A percentile compares a stretch with the other conserved stretches of the same genome.
Evolutionary conservation across 2,888 invertebrate genomes (phyloP).

Genomic region (Caradrina clavipalpis): DNA sequence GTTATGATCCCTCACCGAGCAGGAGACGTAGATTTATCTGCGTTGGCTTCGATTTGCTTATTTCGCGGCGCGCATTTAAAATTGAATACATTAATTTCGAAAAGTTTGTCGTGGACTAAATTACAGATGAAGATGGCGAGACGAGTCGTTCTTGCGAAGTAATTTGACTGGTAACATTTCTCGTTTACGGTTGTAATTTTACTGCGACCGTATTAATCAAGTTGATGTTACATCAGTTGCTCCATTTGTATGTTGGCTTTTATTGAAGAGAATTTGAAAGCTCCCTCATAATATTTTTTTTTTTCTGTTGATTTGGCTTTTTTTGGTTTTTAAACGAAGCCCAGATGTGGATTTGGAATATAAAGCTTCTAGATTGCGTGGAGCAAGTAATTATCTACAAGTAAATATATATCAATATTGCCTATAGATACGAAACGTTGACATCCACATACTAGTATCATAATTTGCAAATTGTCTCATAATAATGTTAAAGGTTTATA

Average conservation of each 20-base stretch:
- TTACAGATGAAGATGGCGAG: conserved; percentile 68
- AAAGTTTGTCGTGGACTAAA: conserved; percentile 74
- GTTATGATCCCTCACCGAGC: conserved; percentile 79
- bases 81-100: conserved; percentile 81
- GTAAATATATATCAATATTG: background rate
- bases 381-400: background rate
- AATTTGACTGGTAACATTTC: conserved; percentile 73
- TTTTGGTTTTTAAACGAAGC: background rate
- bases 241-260: conserved; percentile 44
- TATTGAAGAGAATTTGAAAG: conserved; percentile 52
- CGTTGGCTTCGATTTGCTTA: conserved; percentile 79
- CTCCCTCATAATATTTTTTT: conserved; percentile 9
- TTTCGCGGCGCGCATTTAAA: conserved; percentile 74
- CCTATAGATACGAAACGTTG: background rate
- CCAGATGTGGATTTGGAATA: background rate
- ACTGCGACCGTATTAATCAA: conserved; percentile 69
- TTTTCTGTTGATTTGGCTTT: conserved; percentile 21
- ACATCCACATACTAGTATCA: conserved; percentile 3
- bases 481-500: conserved; percentile 20
- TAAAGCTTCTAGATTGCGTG: background rate
- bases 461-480: conserved; percentile 24
- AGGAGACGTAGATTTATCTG: conserved; percentile 81
- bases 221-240: conserved; percentile 63
- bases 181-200: conserved; percentile 68
- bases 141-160: conserved; percentile 62